Percentiles rank a stretch among this genome's conserved stretches.
These are phyloP conservation scores for Cryptomyrus ogoouensis DNA, from an alignment of 2,113 vertebrate genomes.

Conservation along the genomic window DNA sequence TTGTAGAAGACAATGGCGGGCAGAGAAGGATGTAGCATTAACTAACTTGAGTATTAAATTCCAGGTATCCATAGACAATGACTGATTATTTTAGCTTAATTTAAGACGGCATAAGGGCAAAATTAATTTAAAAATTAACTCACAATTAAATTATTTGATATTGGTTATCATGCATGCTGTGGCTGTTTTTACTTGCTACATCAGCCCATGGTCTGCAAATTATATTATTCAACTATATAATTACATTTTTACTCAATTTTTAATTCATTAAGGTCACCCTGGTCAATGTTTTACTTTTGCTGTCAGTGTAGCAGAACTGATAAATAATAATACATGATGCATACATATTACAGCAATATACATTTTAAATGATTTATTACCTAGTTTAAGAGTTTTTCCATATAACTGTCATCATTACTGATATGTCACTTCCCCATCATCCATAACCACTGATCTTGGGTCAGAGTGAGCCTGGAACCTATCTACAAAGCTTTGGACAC, in stretches of 20 bases:
- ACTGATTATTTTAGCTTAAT: not conserved
- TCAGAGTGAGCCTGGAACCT: not conserved
- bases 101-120: not conserved
- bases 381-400: not conserved
- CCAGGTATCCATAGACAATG: no score
- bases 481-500: not conserved
- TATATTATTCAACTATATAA: not conserved
- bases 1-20: no score
- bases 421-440: not conserved
- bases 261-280: not conserved
- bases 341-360: not conserved
- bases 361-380: not conserved
- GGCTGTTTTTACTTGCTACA: not conserved
- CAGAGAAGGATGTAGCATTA: no score
- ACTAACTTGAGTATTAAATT: no score
- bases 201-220: not conserved
- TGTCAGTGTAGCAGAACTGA: not conserved
- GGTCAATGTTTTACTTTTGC: not conserved
- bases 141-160: not conserved
- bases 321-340: not conserved
- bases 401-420: not conserved
- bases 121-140: not conserved
- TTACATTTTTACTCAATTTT: not conserved
- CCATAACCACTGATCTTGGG: not conserved
- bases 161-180: not conserved